Base-by-base conservation (phyloP, 2,113 vertebrate species). In the Greenwoodochromis staneri region DNA sequence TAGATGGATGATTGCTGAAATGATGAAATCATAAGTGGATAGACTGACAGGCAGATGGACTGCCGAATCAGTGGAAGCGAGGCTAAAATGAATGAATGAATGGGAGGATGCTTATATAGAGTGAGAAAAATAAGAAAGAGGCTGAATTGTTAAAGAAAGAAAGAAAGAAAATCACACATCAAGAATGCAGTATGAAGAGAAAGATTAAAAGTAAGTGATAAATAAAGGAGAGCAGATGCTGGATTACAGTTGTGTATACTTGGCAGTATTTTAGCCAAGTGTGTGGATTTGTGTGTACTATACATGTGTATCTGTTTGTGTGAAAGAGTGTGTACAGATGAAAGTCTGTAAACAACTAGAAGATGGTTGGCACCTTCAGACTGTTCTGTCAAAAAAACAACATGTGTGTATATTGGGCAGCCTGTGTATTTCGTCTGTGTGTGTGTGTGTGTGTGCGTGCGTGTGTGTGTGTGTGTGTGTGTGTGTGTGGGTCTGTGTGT, bases 181-280 rank as follows among this genome's bases (percentile, higher is more conserved):
- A 54, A 38, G 38, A 85, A 16, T 21, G 83, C 17, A 38, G 45
- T 34, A 21, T 82, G 16, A 82, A 45, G 38, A 73, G 7, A 55
- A 19, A 47, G 21, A 69, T 45, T 21, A 83, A 73, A 45, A 42
- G 14, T 4, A 9, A 34, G 55, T 1, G 40, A 49, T 31, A 16
- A 81, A 69, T 80, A 80, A 63, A 45, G 47, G 47, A n/a, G 47
- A 88, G 59, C 89, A 91, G 87, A 91, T 84, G 91, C 85, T 21
- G 76, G 85, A 89, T 91, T 80, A 89, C n/a, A 81, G 85, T 59
- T 47, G 71, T 90, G 82, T 82, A 76, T 54, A 54, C 66, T 87
- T 78, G 76, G 78, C 88, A 82, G 76, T 63, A 5, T 85, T 57
- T 85, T 8, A 80, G 66, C 63, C 80, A 40, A 88, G 80, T 76